phyloP scores from a whole-genome alignment of 2,888 invertebrate genomes.

The Stenolophus ochropezus region DNA sequence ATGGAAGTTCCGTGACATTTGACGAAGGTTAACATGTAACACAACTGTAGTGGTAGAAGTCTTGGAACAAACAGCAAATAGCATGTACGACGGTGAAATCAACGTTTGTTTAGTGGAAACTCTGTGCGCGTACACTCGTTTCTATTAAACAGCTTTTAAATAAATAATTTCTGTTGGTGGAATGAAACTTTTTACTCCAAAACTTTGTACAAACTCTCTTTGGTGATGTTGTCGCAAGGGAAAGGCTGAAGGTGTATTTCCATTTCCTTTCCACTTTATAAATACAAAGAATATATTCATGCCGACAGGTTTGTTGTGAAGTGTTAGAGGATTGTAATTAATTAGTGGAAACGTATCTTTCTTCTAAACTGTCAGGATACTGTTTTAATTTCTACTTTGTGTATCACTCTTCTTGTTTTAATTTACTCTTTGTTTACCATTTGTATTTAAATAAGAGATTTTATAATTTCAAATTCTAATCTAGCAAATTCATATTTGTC shows the following conservation, averaged over 20 bases:
- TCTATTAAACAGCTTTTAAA: conserved; percentile 57
- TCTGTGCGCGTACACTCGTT: conserved; percentile 24
- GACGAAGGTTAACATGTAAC: conserved; percentile 11
- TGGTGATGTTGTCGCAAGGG: conserved; percentile 10
- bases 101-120: background rate
- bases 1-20: too few species aligned
- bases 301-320: background rate
- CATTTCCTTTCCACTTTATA: background rate
- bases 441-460: background rate
- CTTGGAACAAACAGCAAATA: too few species aligned
- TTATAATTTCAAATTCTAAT: too few species aligned
- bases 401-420: background rate
- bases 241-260: background rate
- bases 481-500: too few species aligned
- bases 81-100: too few species aligned
- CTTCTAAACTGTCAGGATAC: background rate
- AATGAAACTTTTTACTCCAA: conserved; percentile 54
- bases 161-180: conserved; percentile 50
- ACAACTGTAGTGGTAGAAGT: too few species aligned
- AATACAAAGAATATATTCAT: background rate
- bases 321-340: background rate
- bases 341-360: background rate
- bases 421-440: background rate
- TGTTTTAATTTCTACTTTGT: background rate
- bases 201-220: conserved; percentile 38